A percentile compares a stretch with the other conserved stretches of the same genome.
Evolutionary conservation across 2,113 vertebrate genomes (phyloP).

Genomic region (Coptodon rendalli): DNA sequence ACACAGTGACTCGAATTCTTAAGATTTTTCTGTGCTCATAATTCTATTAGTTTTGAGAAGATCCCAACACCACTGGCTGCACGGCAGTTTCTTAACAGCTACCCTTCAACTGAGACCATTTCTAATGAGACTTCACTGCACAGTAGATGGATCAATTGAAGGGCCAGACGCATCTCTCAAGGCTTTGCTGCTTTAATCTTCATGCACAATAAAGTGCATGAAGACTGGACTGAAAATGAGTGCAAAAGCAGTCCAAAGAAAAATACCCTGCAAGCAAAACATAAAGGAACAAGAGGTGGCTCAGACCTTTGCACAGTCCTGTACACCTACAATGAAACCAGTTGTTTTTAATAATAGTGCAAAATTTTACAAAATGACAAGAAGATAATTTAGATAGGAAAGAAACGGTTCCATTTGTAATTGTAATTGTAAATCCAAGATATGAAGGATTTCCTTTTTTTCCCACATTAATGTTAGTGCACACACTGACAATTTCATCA

Average conservation of each 20-base stretch:
- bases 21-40: not conserved
- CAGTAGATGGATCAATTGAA: not conserved
- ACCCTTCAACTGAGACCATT: not conserved
- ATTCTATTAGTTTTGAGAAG: not conserved
- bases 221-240: not conserved
- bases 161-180: not conserved
- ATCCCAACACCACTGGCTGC: not conserved
- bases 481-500: not conserved
- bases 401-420: not conserved
- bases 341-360: not conserved
- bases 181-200: too few species aligned
- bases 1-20: not conserved
- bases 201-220: too few species aligned
- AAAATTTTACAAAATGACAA: not conserved
- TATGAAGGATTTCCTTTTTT: not conserved
- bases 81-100: rapidly evolving
- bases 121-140: not conserved
- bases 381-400: not conserved
- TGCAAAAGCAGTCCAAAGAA: not conserved
- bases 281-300: not conserved
- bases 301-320: not conserved
- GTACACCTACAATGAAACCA: not conserved
- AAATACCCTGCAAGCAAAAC: not conserved
- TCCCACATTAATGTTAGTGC: not conserved
- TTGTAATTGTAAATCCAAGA: not conserved